Evolutionary conservation across 2,797 vertebrate species (phyloP), one percentile per base, ranked within the genome.

Genomic region (Sebastes iracundus): DNA sequence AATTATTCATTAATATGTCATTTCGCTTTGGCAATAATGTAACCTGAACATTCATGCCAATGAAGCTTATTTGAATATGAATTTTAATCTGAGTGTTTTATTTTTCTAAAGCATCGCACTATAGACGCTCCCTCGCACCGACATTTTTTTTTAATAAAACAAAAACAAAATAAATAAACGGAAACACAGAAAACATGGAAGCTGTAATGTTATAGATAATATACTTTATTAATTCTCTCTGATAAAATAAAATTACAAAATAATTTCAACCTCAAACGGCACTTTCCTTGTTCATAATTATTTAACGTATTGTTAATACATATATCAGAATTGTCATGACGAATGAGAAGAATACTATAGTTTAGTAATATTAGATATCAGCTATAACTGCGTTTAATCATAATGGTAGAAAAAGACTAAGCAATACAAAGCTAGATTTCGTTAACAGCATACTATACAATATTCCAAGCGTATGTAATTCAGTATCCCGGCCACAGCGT

Each of bases 171-270:
- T 5, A 28, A 10, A 28, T 60, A 46, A 61, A 62, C 68, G 53
- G n/a, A 8, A 56, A 86, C 63, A 86, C 80, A 90, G 27, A 80
- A 83, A 77, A 82, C 70, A 78, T 81, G 72, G 73, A 92, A 79
- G 87, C 92, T 90, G 80, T 90, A 59, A 93, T 92, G 93, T 96
- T 95, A 96, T 94, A 96, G 93, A 96, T 96, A 46, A 96, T 96
- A 96, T 96, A 96, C 94, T 96, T 96, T 96, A 96, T 96, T 96
- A 94, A 95, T 96, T 96, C 92, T 96, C 95, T 96, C 95, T 96
- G 95, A 89, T 95, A 96, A 96, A 96, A 96, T 96, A 96, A 96
- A 96, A 96, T 96, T 96, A 96, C 93, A 96, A 96, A 96, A 96
- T 96, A 96, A 96, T 96, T 96, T 96, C 94, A 96, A 96, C 94